These are phyloP conservation scores for Ichneumoninae sp. DNA, from an alignment of 2,888 invertebrate genomes.

Conservation along the genomic window DNA sequence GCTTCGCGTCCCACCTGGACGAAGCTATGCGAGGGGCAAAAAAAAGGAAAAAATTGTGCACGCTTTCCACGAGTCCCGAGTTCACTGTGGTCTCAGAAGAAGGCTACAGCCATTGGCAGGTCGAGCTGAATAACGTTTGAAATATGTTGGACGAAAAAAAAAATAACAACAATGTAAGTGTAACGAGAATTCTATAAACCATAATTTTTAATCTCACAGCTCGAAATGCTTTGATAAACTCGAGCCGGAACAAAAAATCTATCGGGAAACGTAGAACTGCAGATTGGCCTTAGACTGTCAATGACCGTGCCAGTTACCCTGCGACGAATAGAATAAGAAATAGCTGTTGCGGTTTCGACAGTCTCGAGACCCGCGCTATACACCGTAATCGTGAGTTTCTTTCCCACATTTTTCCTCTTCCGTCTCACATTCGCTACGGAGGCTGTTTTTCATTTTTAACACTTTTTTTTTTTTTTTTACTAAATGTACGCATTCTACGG, in stretches of 20 bases:
- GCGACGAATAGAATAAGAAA: conserved; percentile 34
- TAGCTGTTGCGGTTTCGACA: conserved; percentile 24
- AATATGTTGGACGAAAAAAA: not conserved
- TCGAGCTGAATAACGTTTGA: not conserved
- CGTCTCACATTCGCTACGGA: conserved; percentile 3
- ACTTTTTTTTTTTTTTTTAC: not conserved
- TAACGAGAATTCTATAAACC: not conserved
- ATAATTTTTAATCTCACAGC: too few relatives aligned
- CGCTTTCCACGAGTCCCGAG: conserved; percentile 40
- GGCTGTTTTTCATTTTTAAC: not conserved
- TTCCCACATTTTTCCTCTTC: conserved; percentile 27
- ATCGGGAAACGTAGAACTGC: not conserved
- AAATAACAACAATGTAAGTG: not conserved
- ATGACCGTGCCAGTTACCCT: not conserved
- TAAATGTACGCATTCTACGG: conserved; percentile 31
- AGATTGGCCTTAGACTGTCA: not conserved
- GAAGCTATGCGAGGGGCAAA: conserved; percentile 29
- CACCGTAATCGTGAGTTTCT: conserved; percentile 44
- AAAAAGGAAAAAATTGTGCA: conserved; percentile 24
- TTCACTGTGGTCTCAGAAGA: conserved; percentile 5
- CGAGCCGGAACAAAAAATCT: not conserved
- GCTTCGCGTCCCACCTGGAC: conserved; percentile 27
- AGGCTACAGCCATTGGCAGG: conserved; percentile 20
- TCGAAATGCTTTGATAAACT: too few relatives aligned
- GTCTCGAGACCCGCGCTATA: conserved; percentile 29